Evolutionary conservation across 2,888 invertebrate genomes (phyloP).

Genomic region (Tromatobia lineatoria): DNA sequence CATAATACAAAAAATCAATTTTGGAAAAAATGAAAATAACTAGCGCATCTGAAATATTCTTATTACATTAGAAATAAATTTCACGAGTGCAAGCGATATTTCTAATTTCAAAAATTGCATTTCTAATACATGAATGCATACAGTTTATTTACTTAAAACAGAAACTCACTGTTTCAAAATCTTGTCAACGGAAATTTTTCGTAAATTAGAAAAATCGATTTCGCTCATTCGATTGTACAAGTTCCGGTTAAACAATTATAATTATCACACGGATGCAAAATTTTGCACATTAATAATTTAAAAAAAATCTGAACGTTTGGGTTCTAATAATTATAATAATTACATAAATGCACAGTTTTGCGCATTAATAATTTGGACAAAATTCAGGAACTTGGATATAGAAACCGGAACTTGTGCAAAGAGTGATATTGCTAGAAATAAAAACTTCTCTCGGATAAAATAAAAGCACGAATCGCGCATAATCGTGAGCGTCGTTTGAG

Average conservation of each 20-base stretch:
- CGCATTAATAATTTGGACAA: no score
- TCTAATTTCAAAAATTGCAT: conserved; percentile 2
- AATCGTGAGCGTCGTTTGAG: conserved; percentile 25
- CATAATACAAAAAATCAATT: background rate
- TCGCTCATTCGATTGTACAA: background rate
- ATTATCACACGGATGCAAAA: no score
- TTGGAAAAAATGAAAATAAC: background rate
- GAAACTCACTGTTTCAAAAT: background rate
- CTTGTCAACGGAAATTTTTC: no score
- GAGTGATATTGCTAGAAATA: conserved; percentile 12
- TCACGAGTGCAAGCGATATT: background rate
- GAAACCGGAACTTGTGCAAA: background rate
- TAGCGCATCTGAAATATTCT: background rate
- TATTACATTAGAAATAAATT: background rate
- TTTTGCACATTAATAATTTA: no score
- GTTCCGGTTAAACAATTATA: background rate
- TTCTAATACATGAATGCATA: background rate
- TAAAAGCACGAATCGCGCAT: conserved; percentile 12
- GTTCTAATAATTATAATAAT: background rate
- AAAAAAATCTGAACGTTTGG: no score
- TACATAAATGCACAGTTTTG: no score
- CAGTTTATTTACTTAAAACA: background rate
- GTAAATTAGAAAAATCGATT: conserved; percentile 19
- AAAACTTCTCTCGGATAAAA: background rate
- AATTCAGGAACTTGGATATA: background rate